Evolutionary conservation across 2,888 invertebrate species (phyloP), one percentile per base, ranked within the genome.

Genomic region (Nyleta sp.): DNA sequence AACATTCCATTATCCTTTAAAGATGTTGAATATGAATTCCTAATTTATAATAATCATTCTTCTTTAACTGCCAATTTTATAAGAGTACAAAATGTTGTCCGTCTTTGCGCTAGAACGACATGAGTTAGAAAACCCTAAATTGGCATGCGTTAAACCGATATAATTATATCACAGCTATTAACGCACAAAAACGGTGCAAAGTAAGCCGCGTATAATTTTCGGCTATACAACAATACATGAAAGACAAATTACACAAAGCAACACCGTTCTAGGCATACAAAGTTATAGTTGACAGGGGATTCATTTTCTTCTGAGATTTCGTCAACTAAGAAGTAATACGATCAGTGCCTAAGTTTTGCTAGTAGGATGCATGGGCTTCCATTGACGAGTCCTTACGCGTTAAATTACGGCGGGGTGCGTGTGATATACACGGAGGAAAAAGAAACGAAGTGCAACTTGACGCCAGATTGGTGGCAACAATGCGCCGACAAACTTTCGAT

Each of bases 391-490:
- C 85, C 85, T 81, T 82, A 84, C 88, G 89, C 87, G 87, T 89
- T 88, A 86, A 87, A 88, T 88, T 89, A 88, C 89, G 87, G 77
- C 83, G 82, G 84, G 86, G 84, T 82, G 83, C 80, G 82, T 72
- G 64, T 71, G 75, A 80, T 80, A 78, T 78, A 80, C 76, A 79
- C 53, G 70, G 73, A 80, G 73, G 64, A 73, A 79, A 81, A 81
- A 75, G 72, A 81, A 82, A 82, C 78, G 82, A 80, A 70, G 78
- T 85, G 89, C 86, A 89, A 89, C 84, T 86, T 87, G 89, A 89
- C 85, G 87, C 88, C 87, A 84, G 87, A 87, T 88, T 87, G 86
- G 81, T 82, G 81, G 80, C 83, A 83, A 88, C 88, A 89, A 89
- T 87, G 83, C 83, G 80, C 82, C 84, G 87, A 83, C 87, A 85